Conservation (phyloP, 2,113 vertebrate species). For the Propithecus coquereli region DNA sequence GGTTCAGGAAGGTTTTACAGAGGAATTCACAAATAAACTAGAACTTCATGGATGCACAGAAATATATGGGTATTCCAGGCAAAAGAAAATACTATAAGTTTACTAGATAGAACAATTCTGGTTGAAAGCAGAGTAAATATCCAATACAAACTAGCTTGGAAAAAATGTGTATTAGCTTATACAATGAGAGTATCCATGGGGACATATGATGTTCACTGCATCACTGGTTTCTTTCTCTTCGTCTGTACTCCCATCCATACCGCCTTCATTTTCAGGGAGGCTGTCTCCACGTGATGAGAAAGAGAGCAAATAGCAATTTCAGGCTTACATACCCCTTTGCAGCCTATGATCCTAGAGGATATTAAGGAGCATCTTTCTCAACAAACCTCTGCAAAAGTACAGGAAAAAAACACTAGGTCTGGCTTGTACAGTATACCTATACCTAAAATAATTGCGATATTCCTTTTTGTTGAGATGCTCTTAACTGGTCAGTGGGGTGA, state of each 20-base stretch:
- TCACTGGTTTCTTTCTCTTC: neutral
- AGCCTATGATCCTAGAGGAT: neutral
- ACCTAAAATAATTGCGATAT: neutral
- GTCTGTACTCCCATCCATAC: neutral
- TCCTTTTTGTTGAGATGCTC: neutral
- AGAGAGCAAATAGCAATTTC: neutral
- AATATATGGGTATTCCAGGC: neutral
- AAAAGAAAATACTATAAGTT: neutral
- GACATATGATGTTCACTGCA: neutral
- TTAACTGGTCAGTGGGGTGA: neutral
- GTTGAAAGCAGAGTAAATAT: neutral
- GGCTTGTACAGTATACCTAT: neutral
- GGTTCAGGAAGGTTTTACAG: neutral
- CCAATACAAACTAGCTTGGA: neutral
- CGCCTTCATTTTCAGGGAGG: neutral
- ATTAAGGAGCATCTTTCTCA: neutral
- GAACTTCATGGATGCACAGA: neutral
- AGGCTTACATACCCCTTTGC: neutral
- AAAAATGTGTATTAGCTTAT: neutral
- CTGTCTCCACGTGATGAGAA: neutral
- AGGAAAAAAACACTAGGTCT: neutral
- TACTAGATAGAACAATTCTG: neutral
- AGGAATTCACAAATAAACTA: neutral
- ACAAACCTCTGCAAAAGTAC: neutral
- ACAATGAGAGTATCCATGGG: neutral